Conservation (phyloP, 2,888 invertebrate genomes). For the Agrochola lychnidis region DNA sequence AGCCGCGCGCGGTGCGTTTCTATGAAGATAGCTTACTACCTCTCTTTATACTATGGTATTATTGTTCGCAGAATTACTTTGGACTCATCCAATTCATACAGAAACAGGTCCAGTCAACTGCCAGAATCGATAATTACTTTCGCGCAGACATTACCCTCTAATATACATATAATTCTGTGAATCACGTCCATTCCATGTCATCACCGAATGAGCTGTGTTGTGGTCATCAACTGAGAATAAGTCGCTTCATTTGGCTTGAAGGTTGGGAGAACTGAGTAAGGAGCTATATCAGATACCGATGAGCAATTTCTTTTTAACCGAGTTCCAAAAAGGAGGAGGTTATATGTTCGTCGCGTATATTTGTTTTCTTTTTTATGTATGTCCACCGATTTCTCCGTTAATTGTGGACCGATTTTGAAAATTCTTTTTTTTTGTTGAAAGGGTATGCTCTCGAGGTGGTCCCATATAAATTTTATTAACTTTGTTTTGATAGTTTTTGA, state of each 20-base stretch:
- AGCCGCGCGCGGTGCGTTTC: too few relatives aligned
- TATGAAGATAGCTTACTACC: too few relatives aligned
- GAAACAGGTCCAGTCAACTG: neutral
- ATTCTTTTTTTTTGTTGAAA: too few relatives aligned
- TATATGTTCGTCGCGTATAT: too few relatives aligned
- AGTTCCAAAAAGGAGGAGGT: too few relatives aligned
- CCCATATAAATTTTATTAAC: too few relatives aligned
- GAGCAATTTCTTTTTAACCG: neutral
- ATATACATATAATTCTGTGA: slow-evolving; percentile 7
- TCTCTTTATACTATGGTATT: too few relatives aligned
- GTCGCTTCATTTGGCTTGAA: neutral
- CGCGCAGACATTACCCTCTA: neutral
- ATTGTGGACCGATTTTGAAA: too few relatives aligned
- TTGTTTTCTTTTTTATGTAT: too few relatives aligned
- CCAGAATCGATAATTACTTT: slow-evolving; percentile 14
- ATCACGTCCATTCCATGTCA: neutral
- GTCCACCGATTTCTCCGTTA: too few relatives aligned
- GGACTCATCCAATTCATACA: neutral
- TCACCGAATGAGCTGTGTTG: neutral
- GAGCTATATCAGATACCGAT: neutral
- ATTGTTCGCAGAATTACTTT: neutral
- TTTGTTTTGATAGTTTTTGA: too few relatives aligned
- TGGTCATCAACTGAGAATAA: slow-evolving; percentile 11
- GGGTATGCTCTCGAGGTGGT: too few relatives aligned
- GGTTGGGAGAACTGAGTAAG: neutral